These are phyloP conservation scores for Lontra canadensis DNA, from an alignment of 2,113 vertebrate species.

Conservation along the genomic window DNA sequence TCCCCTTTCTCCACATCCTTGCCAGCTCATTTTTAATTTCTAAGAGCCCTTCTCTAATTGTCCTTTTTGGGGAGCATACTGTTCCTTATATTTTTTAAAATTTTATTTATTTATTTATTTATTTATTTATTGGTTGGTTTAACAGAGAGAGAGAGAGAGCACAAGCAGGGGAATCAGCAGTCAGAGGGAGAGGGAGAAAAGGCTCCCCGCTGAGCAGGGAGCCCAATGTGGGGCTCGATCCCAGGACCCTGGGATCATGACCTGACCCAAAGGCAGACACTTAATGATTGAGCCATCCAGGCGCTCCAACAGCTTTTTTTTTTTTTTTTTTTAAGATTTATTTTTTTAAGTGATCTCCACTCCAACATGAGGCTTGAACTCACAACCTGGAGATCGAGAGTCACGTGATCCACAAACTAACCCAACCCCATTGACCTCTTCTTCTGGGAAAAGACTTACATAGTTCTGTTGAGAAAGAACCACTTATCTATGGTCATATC, in stretches of 20 bases:
- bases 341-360: background rate
- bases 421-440: background rate
- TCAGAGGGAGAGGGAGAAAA: too few species aligned
- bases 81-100: background rate
- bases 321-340: background rate
- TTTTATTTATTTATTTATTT: too few species aligned
- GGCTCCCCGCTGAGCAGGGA: too few species aligned
- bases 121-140: too few species aligned
- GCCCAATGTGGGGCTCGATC: too few species aligned
- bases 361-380: background rate
- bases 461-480: background rate
- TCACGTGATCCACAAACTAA: background rate
- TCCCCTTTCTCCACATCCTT: too few species aligned
- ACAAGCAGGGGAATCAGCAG: too few species aligned
- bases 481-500: background rate
- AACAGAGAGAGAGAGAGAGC: too few species aligned
- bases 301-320: too few species aligned
- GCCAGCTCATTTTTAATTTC: background rate
- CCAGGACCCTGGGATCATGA: too few species aligned
- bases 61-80: background rate
- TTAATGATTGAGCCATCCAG: too few species aligned
- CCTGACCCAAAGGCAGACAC: too few species aligned
- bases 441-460: background rate
- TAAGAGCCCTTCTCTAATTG: background rate
- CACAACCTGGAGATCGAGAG: background rate